Base-by-base conservation (phyloP, 2,797 vertebrate genomes). In the Cephalopachus bancanus region DNA sequence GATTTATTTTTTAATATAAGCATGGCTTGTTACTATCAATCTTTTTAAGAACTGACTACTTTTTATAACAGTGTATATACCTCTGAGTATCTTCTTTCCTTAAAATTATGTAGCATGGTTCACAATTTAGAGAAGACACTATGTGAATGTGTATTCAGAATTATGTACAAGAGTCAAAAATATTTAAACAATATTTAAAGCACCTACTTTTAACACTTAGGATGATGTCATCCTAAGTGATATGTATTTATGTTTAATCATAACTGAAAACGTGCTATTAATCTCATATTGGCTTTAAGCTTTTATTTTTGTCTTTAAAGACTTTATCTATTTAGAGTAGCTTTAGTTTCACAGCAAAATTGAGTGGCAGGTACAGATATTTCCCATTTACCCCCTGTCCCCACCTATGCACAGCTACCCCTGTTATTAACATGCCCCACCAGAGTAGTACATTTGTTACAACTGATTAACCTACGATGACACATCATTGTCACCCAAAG, bases 201-300 rank as follows among this genome's bases (percentile, higher is more conserved):
- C 6, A 71, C 19, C 22, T 91, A 51, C n/a, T 62, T 95, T 86
- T 11, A 88, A 16, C 9, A 65, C 19, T 74, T 91, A 51, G 8
- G 28, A 78, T 89, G 92, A 49, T 2, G 33, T 64, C 49, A 67
- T 93, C 10, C 85, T 80, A 79, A 95, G 6, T 67, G 14, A 83
- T 33, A 67, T 5, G 3, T 26, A 80, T 95, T 95, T 94, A 78
- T 10, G 81, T 96, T 64, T 11, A 89, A 94, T 87, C 57, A 69
- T 16, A 95, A 60, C 89, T 86, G 22, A 59, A 97, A 95, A 74
- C 80, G 5, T 88, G 33, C 11, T 90, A 30, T 55, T 67, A 85
- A 60, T n/a, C 30, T 96, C 22, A 91, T 57, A 30, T 91, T 78
- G 60, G 26, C 65, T 94, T 85, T 44, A 80, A 86, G 17, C 55